These are phyloP conservation scores for Alaudala cheleensis DNA, from an alignment of 2,113 vertebrate genomes.

Conservation along the genomic window DNA sequence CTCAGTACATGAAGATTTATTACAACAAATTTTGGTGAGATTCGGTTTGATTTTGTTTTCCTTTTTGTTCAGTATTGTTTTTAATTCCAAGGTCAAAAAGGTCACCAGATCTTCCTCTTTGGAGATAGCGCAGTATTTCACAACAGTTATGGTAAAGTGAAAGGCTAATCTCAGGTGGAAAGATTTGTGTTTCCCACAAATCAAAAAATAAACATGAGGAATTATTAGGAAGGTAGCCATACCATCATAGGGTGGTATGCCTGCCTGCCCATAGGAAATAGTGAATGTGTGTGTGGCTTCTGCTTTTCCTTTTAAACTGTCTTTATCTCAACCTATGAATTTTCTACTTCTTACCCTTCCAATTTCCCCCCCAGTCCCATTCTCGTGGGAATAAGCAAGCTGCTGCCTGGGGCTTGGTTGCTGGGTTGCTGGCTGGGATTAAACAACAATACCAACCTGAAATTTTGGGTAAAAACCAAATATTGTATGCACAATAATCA, in stretches of 20 bases:
- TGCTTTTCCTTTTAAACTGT: not conserved
- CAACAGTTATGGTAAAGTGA: not conserved
- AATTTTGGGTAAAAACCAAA: not conserved
- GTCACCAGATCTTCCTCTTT: not conserved
- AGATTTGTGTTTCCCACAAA: too few relatives aligned
- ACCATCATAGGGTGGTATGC: not conserved
- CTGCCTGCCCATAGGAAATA: not conserved
- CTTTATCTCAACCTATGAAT: not conserved
- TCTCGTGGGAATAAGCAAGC: not conserved
- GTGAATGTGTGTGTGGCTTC: not conserved
- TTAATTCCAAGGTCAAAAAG: not conserved
- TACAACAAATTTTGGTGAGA: not conserved
- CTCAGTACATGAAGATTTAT: not conserved
- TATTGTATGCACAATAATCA: not conserved
- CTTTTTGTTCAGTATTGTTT: not conserved
- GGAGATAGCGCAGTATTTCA: not conserved
- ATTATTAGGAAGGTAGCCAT: not conserved
- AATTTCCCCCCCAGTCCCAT: rapidly evolving
- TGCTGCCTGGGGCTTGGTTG: not conserved
- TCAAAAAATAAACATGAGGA: not conserved
- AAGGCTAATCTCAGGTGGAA: not conserved
- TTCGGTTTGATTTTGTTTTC: not conserved
- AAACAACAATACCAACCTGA: not conserved
- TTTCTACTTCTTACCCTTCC: not conserved
- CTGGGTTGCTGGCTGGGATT: not conserved